Evolutionary conservation across 35 echinoderm and acorn worm genomes (phyloP).

Genomic region (Anneissia japonica): DNA sequence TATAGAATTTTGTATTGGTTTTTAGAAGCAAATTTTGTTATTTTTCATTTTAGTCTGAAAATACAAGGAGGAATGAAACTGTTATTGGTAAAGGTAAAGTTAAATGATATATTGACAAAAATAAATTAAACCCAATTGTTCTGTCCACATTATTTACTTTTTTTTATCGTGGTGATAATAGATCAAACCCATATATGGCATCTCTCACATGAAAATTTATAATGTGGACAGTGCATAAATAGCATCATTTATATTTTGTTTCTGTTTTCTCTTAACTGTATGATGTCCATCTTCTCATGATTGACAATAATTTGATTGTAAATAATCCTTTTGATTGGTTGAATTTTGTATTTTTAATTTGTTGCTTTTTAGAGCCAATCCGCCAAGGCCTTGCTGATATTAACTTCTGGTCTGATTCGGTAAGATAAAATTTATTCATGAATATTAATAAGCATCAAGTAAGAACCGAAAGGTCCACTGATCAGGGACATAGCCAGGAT

Average conservation of each 20-base stretch:
- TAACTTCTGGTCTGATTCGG: conserved; percentile 96
- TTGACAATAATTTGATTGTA: not conserved
- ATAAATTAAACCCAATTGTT: too few relatives aligned
- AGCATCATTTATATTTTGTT: not conserved
- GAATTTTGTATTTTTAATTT: not conserved
- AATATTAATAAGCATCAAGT: not conserved
- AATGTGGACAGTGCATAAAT: conserved; percentile 52
- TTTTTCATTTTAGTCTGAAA: not conserved
- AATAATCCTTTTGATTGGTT: not conserved
- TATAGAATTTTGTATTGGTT: too few relatives aligned
- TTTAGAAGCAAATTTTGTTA: too few relatives aligned
- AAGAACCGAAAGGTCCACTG: too few relatives aligned
- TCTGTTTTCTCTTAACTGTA: not conserved
- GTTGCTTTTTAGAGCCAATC: conserved; percentile 26
- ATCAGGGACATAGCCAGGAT: too few relatives aligned
- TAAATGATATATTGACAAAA: too few relatives aligned
- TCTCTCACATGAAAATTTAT: not conserved
- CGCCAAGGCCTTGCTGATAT: conserved; percentile 56
- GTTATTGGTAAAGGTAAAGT: not conserved
- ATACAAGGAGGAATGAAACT: not conserved
- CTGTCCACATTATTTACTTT: too few relatives aligned
- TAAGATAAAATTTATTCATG: conserved; percentile 22
- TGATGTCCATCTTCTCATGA: not conserved
- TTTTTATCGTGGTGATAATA: too few relatives aligned
- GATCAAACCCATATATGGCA: too few relatives aligned